Conservation (phyloP, 2,113 vertebrate species). For the Austrofundulus limnaeus region DNA sequence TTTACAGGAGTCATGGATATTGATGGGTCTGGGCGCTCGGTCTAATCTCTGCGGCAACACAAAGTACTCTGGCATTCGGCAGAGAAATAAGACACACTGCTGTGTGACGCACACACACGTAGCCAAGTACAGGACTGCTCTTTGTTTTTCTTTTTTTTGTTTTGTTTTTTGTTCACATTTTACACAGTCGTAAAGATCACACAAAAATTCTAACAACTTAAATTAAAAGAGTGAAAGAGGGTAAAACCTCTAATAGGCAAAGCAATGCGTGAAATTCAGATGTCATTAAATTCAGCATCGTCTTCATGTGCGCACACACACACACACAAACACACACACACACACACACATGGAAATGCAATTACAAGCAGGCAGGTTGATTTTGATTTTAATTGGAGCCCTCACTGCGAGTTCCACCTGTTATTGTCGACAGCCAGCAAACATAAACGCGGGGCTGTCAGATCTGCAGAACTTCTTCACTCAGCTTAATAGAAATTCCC, state of each 20-base stretch:
- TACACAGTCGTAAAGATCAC: conserved; percentile 33
- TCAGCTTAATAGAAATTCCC: conserved; percentile 41
- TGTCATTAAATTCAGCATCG: conserved; percentile 44
- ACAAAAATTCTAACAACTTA: conserved; percentile 32
- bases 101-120: conserved; percentile 11
- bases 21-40: conserved; percentile 53
- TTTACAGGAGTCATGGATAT: conserved; percentile 59
- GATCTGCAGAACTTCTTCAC: conserved; percentile 34
- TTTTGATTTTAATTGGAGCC: conserved; percentile 72
- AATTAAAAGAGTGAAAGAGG: conserved; percentile 35
- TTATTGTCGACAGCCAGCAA: conserved; percentile 61
- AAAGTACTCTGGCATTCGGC: conserved; percentile 47
- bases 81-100: conserved; percentile 47
- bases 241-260: conserved; percentile 36
- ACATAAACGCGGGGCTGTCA: conserved; percentile 51
- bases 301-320: conserved; percentile 5
- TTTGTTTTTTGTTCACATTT: too few species aligned
- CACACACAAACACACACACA: conserved; percentile 2
- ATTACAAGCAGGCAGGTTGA: conserved; percentile 67
- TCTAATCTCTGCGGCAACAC: conserved; percentile 62
- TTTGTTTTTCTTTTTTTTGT: background rate
- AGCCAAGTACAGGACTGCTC: conserved; percentile 19
- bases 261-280: conserved; percentile 38
- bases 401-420: conserved; percentile 70
- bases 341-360: conserved; percentile 51